Percentiles rank a stretch among this genome's conserved stretches.
phyloP scores from a whole-genome alignment of 2,797 vertebrate species.

The Australoheros facetus region DNA sequence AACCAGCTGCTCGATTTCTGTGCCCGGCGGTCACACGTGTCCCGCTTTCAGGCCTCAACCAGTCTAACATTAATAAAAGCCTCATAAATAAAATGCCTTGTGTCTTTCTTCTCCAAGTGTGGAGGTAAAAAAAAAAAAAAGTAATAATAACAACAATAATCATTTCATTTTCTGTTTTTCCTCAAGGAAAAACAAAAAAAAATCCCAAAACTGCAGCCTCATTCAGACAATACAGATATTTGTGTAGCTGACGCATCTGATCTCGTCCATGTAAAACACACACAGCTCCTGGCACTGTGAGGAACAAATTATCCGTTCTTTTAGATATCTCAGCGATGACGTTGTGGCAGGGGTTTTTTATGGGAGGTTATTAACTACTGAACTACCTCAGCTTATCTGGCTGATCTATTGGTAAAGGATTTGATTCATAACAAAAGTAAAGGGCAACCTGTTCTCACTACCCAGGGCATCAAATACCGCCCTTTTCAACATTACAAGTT shows the following conservation, averaged over 20 bases:
- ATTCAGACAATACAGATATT: slow-evolving; percentile 1
- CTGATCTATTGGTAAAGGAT: background rate
- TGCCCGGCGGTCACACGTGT: background rate
- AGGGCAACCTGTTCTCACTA: background rate
- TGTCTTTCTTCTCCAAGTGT: background rate
- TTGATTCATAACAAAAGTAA: background rate
- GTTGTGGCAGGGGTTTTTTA: background rate
- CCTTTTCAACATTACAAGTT: background rate
- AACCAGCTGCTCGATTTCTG: background rate
- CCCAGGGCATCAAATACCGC: background rate
- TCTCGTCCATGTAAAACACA: background rate
- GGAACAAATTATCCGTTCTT: slow-evolving; percentile 10
- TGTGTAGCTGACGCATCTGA: slow-evolving; percentile 30
- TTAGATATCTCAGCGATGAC: background rate
- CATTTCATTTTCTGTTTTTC: background rate
- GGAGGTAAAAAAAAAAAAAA: background rate
- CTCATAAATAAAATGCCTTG: background rate
- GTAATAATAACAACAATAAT: background rate
- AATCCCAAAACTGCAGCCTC: background rate
- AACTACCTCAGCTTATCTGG: background rate
- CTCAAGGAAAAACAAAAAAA: slow-evolving; percentile 13
- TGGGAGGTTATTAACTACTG: background rate
- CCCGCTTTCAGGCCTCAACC: background rate
- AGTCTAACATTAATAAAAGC: background rate
- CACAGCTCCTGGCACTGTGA: background rate